A percentile compares a stretch with the other conserved stretches of the same genome.
Conservation (phyloP, 2,113 vertebrate genomes). For the Ictalurus furcatus region DNA sequence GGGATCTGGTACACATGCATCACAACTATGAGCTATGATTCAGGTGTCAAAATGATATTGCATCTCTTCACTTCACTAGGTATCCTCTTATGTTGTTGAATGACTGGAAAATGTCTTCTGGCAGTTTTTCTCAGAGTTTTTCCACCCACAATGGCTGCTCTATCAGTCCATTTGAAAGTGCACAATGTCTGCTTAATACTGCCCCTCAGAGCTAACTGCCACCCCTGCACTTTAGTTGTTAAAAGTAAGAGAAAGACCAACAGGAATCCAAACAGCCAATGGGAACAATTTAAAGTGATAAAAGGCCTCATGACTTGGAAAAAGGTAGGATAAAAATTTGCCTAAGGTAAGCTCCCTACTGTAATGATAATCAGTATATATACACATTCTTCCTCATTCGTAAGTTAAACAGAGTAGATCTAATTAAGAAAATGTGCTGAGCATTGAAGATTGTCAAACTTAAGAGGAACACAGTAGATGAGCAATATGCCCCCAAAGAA, state of each 20-base stretch:
- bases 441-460: neutral
- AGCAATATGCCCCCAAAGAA: neutral
- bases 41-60: neutral
- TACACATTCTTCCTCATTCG: conserved; percentile 8
- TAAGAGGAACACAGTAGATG: neutral
- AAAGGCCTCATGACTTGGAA: neutral
- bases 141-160: conserved; percentile 2
- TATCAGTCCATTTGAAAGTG: conserved; percentile 21
- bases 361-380: conserved; percentile 23
- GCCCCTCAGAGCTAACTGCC: conserved; percentile 7
- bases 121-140: neutral
- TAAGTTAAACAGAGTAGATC: conserved; percentile 17
- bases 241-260: neutral
- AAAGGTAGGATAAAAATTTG: neutral
- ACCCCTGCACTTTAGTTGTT: neutral
- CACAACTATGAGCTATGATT: neutral
- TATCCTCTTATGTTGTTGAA: neutral
- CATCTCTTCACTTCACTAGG: neutral
- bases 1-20: neutral
- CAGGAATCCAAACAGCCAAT: neutral
- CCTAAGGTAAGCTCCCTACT: neutral
- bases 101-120: neutral
- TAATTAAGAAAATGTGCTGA: conserved; percentile 34
- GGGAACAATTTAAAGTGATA: neutral
- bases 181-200: conserved; percentile 4